Percentiles rank a stretch among this genome's conserved stretches.
These are phyloP conservation scores for Typhlomys cinereus DNA, from an alignment of 2,113 vertebrate species.

Conservation along the genomic window DNA sequence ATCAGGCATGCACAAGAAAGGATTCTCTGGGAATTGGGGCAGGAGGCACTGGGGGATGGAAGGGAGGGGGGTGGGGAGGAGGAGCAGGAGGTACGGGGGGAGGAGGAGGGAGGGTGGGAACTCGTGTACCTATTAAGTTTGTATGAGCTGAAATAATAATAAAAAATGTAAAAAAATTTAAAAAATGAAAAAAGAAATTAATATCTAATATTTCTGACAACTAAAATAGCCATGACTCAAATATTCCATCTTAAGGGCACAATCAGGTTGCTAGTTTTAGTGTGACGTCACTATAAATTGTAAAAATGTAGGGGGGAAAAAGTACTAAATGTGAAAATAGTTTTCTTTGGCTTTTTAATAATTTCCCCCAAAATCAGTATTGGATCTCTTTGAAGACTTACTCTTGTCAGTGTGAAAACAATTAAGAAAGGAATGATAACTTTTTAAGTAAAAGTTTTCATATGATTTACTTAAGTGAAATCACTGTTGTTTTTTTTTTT, in stretches of 20 bases:
- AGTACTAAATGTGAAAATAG: background rate
- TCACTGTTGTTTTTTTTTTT: constrained; percentile 8
- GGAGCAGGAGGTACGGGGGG: no score
- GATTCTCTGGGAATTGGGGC: no score
- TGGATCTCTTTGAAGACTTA: constrained; percentile 25
- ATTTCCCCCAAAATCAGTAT: constrained; percentile 6
- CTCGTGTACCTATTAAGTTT: no score
- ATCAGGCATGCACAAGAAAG: no score
- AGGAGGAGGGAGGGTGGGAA: no score
- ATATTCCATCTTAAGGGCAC: background rate
- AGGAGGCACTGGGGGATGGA: no score
- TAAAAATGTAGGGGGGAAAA: background rate
- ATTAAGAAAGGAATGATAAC: constrained; percentile 13
- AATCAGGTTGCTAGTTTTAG: background rate
- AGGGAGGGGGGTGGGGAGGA: no score
- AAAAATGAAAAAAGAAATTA: constrained; percentile 4
- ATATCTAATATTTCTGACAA: constrained; percentile 48
- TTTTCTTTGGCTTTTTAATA: constrained; percentile 8
- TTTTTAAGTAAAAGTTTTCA: background rate
- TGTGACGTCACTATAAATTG: constrained; percentile 28
- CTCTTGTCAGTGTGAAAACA: background rate
- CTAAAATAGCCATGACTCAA: constrained; percentile 4
- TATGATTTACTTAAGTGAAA: constrained; percentile 14
- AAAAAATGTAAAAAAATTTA: background rate
- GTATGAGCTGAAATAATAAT: no score